Evolutionary conservation across 2,797 vertebrate genomes (phyloP).

Genomic region (Malacoctenus gilli): DNA sequence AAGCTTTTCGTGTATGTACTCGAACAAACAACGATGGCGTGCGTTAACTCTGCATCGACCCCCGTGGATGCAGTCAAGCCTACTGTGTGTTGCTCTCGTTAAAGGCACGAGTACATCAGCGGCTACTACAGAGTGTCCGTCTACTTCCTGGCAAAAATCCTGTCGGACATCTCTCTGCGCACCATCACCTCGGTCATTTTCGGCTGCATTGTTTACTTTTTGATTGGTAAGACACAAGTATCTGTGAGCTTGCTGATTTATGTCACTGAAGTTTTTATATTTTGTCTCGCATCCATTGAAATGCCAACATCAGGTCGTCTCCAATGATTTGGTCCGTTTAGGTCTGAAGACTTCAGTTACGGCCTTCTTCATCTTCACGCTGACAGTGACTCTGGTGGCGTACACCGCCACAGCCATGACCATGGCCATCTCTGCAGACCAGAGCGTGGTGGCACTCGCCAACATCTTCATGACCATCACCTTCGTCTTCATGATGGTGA

Average conservation of each 20-base stretch:
- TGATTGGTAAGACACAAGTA: constrained; percentile 79
- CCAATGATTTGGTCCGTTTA: constrained; percentile 56
- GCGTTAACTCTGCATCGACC: no score
- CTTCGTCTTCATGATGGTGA: constrained; percentile 95
- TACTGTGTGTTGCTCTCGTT: constrained; percentile 24
- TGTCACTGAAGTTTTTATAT: background rate
- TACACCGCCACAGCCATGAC: constrained; percentile 89
- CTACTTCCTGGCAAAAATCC: constrained; percentile 91
- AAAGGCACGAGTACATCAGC: constrained; percentile 95
- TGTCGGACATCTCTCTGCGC: constrained; percentile 88
- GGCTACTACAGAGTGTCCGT: constrained; percentile 93
- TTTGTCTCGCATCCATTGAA: background rate
- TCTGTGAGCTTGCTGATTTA: background rate
- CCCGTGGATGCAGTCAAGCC: background rate
- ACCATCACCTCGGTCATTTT: constrained; percentile 86
- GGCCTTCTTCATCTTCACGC: constrained; percentile 87
- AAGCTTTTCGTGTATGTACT: constrained; percentile 90
- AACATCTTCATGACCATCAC: constrained; percentile 87
- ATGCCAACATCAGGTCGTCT: background rate
- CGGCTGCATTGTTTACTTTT: constrained; percentile 87
- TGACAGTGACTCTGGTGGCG: constrained; percentile 86
- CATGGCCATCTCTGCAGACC: constrained; percentile 89
- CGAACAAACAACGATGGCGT: background rate
- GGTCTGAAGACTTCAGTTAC: constrained; percentile 82
- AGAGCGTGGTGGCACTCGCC: constrained; percentile 85